Evolutionary conservation across 2,888 invertebrate genomes (phyloP), one percentile per base, ranked within the genome.

Genomic region (Lochmaea crataegi): DNA sequence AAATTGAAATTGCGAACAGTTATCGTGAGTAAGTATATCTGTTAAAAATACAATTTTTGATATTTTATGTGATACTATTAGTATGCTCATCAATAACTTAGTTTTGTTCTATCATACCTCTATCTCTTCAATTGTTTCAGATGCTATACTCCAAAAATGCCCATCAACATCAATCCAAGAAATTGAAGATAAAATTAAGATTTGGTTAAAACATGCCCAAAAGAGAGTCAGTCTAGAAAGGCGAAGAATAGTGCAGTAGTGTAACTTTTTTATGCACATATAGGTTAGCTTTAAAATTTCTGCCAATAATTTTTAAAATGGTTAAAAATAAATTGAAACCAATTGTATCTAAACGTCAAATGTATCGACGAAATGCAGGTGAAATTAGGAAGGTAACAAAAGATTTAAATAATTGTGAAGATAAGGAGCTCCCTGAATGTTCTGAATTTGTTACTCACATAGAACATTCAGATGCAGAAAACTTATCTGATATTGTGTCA

Each of bases 221-320:
- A 65, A 65, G 53, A 65, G 65, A 51, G 65, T 65, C 9, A 53
- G 53, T 32, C 32, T 65, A 22, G 65, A 65, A 51, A 65, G 65
- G 65, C 51, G 26, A 53, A 48, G 10, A 65, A 65, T 26, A 65
- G 65, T 65, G 26, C 65, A 65, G 65, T 65, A 65, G 65, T 51
- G 38, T 65, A 65, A 16, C 45, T 65, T 65, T 45, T 45, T 48
- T 65, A 65, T 65, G 53, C 51, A 48, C n/a, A 51, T 48, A 48
- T 48, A 42, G 11, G 42, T 65, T 48, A 53, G 56, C 45, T 56
- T 56, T 53, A 57, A 56, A 53, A 66, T 66, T 12, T 65, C 51
- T 48, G 48, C n/a, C 48, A 48, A 48, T 48, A 48, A 48, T 48
- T 48, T 48, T 48, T 42, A 41, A 64, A 64, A 64, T 64, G 63